Evolutionary conservation across 2,797 vertebrate genomes (phyloP).

Genomic region (Australoheros facetus): DNA sequence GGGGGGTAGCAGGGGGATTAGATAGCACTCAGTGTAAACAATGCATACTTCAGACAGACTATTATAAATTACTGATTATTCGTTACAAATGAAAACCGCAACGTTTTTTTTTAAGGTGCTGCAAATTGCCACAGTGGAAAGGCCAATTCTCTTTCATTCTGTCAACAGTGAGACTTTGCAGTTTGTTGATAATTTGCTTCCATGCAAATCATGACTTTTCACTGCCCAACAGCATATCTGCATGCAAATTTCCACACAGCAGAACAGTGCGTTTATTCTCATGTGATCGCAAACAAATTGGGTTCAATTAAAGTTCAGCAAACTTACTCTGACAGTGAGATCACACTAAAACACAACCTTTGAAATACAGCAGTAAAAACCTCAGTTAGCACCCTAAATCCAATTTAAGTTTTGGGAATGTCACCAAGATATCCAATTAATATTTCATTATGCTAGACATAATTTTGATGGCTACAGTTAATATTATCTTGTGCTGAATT

Average conservation of each 20-base stretch:
- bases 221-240: slow-evolving; percentile 20
- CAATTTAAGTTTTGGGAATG: neutral
- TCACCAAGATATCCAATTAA: neutral
- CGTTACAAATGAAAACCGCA: neutral
- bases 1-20: slow-evolving; percentile 27
- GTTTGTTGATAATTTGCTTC: neutral
- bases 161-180: slow-evolving; percentile 3
- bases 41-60: slow-evolving; percentile 21
- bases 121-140: neutral
- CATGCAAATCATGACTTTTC: slow-evolving; percentile 38
- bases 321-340: neutral
- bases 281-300: slow-evolving; percentile 16
- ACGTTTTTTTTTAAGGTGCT: neutral
- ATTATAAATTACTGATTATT: slow-evolving; percentile 14
- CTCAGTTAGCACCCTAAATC: accelerated
- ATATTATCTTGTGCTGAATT: neutral
- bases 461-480: neutral
- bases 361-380: neutral
- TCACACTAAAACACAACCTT: neutral
- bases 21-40: slow-evolving; percentile 42
- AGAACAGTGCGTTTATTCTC: neutral
- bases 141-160: slow-evolving; percentile 5
- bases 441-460: neutral
- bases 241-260: slow-evolving; percentile 24
- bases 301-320: neutral